Percentiles rank a stretch among this genome's conserved stretches.
Conservation (phyloP, 1,140 invertebrate genomes). For the Drosophila burlai region DNA sequence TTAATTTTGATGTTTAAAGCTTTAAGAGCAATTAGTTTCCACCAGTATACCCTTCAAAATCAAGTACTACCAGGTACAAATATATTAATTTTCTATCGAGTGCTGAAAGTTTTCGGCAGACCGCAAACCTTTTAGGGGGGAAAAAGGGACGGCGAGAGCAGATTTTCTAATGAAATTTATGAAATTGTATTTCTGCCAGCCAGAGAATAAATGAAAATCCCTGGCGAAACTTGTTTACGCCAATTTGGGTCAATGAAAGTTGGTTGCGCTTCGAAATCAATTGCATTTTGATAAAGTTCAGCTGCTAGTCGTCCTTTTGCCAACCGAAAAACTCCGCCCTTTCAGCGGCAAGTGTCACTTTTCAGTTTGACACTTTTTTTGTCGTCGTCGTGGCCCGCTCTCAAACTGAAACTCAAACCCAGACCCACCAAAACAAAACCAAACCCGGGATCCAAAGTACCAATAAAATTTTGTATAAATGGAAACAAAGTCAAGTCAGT, state of each 20-base stretch:
- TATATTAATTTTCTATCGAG: constrained; percentile 52
- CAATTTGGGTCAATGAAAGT: constrained; percentile 81
- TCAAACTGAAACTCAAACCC: constrained; percentile 12
- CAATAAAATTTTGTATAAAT: constrained; percentile 77
- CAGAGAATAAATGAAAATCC: constrained; percentile 47
- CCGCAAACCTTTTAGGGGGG: constrained; percentile 46
- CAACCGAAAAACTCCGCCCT: constrained; percentile 11
- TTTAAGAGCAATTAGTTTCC: background rate
- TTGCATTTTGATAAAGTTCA: constrained; percentile 78
- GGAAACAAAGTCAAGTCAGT: constrained; percentile 60
- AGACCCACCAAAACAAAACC: background rate
- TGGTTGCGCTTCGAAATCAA: constrained; percentile 68
- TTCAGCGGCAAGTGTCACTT: constrained; percentile 39
- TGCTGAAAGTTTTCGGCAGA: constrained; percentile 49
- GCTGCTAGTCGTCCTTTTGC: background rate
- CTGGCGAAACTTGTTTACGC: constrained; percentile 65
- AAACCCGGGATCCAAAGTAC: constrained; percentile 35
- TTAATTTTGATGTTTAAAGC: background rate
- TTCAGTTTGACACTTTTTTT: constrained; percentile 58
- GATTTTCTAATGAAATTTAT: constrained; percentile 73
- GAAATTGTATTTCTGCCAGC: constrained; percentile 67
- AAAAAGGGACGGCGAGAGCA: background rate
- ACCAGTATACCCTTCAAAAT: background rate
- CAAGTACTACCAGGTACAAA: constrained; percentile 8
- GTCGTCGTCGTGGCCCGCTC: constrained; percentile 23